Evolutionary conservation across 2,797 vertebrate species (phyloP).

Genomic region (Centropyge bicolor): DNA sequence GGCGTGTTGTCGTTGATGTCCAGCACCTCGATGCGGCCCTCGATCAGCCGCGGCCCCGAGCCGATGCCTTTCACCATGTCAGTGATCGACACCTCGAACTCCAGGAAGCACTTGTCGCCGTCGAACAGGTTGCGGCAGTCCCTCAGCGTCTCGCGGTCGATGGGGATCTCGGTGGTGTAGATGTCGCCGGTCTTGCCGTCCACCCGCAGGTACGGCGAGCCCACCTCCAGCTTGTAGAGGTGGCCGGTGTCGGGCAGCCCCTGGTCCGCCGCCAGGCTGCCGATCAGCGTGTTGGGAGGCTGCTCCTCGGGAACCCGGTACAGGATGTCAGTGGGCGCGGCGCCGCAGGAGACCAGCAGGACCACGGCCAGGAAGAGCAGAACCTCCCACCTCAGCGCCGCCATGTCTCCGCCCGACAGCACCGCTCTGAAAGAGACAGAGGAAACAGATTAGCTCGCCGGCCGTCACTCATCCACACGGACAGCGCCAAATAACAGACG

Average conservation of each 20-base stretch:
- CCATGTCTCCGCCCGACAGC: slow-evolving; percentile 74
- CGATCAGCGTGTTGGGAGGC: slow-evolving; percentile 94
- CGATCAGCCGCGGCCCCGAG: slow-evolving; percentile 90
- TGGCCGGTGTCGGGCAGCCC: slow-evolving; percentile 94
- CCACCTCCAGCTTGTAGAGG: slow-evolving; percentile 97
- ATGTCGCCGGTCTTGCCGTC: slow-evolving; percentile 97
- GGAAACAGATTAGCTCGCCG: slow-evolving; percentile 18
- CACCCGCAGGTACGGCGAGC: slow-evolving; percentile 92
- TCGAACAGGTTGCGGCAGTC: slow-evolving; percentile 94
- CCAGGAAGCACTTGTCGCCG: slow-evolving; percentile 91
- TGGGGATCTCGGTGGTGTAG: slow-evolving; percentile 95
- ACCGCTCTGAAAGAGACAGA: slow-evolving; percentile 70
- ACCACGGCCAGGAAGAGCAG: slow-evolving; percentile 55
- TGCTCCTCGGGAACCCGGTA: slow-evolving; percentile 95
- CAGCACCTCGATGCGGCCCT: slow-evolving; percentile 95
- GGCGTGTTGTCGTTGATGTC: slow-evolving; percentile 99
- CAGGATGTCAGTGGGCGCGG: slow-evolving; percentile 74
- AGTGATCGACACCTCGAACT: slow-evolving; percentile 97
- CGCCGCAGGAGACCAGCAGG: slow-evolving; percentile 61
- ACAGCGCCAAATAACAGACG: slow-evolving; percentile 29
- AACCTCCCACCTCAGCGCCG: slow-evolving; percentile 59
- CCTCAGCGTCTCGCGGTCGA: slow-evolving; percentile 92
- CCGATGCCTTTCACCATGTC: slow-evolving; percentile 90
- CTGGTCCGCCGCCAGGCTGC: slow-evolving; percentile 93
- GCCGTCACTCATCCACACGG: slow-evolving; percentile 15